phyloP scores from a whole-genome alignment of 2,113 vertebrate genomes.

The Condylura cristata region DNA sequence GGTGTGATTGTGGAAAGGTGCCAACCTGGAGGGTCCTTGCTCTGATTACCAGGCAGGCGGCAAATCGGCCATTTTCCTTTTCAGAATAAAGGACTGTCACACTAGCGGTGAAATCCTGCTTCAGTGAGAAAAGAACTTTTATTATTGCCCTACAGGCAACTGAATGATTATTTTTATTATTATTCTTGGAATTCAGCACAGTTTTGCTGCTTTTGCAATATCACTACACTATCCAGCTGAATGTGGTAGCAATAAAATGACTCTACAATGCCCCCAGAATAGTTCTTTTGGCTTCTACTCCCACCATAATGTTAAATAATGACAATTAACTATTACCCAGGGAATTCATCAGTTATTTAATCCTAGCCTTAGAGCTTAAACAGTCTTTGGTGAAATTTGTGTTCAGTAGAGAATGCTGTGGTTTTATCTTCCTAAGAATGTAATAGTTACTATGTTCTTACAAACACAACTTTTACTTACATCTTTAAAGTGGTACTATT shows the following conservation, averaged over 20 bases:
- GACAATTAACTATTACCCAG: neutral
- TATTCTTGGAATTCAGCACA: slow-evolving; percentile 52
- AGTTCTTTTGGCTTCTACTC: neutral
- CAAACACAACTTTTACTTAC: neutral
- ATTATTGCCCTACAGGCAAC: slow-evolving; percentile 16
- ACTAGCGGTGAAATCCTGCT: neutral
- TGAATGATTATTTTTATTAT: neutral
- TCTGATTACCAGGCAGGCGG: fast-evolving
- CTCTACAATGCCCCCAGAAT: neutral
- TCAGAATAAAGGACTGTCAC: neutral
- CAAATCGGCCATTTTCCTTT: neutral
- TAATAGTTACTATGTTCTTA: neutral
- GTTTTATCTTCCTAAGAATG: slow-evolving; percentile 48
- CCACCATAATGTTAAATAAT: neutral
- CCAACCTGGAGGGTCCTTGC: neutral
- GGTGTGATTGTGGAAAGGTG: neutral
- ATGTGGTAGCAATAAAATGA: slow-evolving; percentile 59
- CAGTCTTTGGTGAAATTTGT: slow-evolving; percentile 47
- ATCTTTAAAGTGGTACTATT: neutral
- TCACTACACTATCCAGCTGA: slow-evolving; percentile 22
- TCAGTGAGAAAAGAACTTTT: slow-evolving; percentile 29
- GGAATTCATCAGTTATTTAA: slow-evolving; percentile 3
- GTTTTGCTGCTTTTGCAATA: slow-evolving; percentile 33
- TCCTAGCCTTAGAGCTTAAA: neutral
- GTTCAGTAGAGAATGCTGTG: slow-evolving; percentile 14